Evolutionary conservation across 2,113 vertebrate species (phyloP).

Genomic region (Lichenostomus cassidix): DNA sequence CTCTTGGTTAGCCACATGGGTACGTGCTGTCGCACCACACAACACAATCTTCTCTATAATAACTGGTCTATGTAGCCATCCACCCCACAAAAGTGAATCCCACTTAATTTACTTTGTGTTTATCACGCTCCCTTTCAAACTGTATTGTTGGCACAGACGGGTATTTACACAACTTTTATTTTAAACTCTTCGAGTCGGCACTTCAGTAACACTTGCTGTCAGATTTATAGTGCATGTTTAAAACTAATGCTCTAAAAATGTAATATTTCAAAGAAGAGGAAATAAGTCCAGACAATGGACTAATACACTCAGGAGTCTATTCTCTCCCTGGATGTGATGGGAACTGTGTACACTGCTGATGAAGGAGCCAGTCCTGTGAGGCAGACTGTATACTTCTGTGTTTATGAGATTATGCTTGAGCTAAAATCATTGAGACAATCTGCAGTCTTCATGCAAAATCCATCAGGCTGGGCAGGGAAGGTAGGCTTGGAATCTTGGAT

Average conservation of each 20-base stretch:
- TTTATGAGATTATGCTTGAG: background rate
- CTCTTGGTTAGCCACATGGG: constrained; percentile 75
- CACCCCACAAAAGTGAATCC: constrained; percentile 71
- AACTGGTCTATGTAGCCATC: constrained; percentile 71
- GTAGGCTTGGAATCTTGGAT: background rate
- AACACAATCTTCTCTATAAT: constrained; percentile 77
- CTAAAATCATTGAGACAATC: background rate
- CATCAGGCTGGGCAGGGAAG: background rate
- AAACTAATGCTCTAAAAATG: constrained; percentile 44
- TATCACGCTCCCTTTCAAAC: constrained; percentile 70
- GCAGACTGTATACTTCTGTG: background rate
- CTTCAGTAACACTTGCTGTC: constrained; percentile 62
- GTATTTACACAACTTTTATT: constrained; percentile 80
- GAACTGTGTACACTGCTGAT: rapidly evolving
- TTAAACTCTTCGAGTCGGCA: constrained; percentile 72
- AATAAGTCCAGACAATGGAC: background rate
- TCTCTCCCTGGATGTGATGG: background rate
- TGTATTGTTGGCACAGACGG: constrained; percentile 63
- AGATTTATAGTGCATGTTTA: constrained; percentile 57
- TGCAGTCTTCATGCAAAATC: background rate
- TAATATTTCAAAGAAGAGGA: constrained; percentile 24
- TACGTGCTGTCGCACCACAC: constrained; percentile 78
- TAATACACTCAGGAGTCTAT: background rate
- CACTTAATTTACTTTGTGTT: constrained; percentile 78
- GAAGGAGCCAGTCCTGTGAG: background rate